phyloP scores from a whole-genome alignment of 2,113 vertebrate species.

The Oryzias curvinotus region DNA sequence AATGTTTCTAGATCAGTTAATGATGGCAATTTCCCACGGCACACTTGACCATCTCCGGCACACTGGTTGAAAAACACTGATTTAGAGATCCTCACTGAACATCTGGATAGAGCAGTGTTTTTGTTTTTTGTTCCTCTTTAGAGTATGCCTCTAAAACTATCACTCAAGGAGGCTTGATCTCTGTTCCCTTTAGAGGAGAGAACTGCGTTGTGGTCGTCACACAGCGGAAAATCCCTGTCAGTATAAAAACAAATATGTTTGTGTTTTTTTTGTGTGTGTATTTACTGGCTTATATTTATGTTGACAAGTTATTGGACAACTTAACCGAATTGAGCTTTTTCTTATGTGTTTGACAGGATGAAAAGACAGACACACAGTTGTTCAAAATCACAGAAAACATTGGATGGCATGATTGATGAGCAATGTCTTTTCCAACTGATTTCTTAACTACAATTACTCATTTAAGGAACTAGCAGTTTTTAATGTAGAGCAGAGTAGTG shows the following conservation, averaged over 20 bases:
- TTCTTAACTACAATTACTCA: too few relatives aligned
- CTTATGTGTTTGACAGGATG: slow-evolving; percentile 71
- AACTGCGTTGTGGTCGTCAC: slow-evolving; percentile 92
- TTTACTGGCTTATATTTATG: too few relatives aligned
- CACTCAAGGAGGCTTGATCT: slow-evolving; percentile 93
- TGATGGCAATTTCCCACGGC: too few relatives aligned
- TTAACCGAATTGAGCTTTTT: background rate
- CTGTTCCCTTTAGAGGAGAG: slow-evolving; percentile 91
- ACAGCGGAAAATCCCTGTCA: slow-evolving; percentile 97
- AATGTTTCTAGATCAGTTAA: too few relatives aligned
- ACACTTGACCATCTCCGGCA: too few relatives aligned
- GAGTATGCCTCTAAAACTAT: slow-evolving; percentile 98
- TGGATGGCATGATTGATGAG: slow-evolving; percentile 97
- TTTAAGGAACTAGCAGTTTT: too few relatives aligned
- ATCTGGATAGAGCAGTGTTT: too few relatives aligned
- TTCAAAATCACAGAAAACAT: slow-evolving; percentile 98
- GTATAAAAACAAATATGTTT: slow-evolving; percentile 35
- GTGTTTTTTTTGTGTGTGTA: background rate
- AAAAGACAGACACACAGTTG: slow-evolving; percentile 92
- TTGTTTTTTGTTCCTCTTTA: slow-evolving; percentile 42
- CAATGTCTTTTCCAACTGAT: background rate
- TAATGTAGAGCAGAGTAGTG: too few relatives aligned
- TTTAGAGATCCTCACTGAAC: too few relatives aligned
- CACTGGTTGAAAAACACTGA: too few relatives aligned
- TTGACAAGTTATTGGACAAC: background rate